Base-by-base conservation (phyloP, 2,113 vertebrate species). In the Regulus satrapa region DNA sequence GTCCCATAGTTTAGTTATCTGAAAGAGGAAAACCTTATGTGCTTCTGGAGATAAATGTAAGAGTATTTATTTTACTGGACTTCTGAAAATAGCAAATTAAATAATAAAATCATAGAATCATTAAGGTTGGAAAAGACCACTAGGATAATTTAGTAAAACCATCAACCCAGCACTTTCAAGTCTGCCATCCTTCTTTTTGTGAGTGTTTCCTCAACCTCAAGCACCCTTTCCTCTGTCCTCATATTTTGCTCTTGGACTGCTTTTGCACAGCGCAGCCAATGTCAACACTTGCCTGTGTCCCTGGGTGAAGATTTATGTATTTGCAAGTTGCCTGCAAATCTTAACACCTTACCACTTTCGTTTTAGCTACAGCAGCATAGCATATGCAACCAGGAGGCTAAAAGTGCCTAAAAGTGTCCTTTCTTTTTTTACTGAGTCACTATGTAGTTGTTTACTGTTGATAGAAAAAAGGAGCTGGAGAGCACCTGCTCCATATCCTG, bases 41-140 rank as follows among this genome's bases (percentile, higher is more conserved):
- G 1, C 26, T 82, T 76, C 71, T 76, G 62, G 79, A 49, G 40
- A 61, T 55, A 84, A 87, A 81, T 66, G 41, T 6, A 15, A 80
- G 45, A 68, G 41, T 19, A 41, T 52, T 85, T 86, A 2, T 89
- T 91, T 71, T 32, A 48, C 16, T 19, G 18, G 38, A 74, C 26
- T 77, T 87, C 23, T 18, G 46, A 89, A 87, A 87, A 81, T 63
- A 81, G 28, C 21, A 55, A 61, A 67, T 38, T 54, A 83, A 84
- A 66, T 55, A 2, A 61, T 10, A 48, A 12, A 82, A 72, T 62
- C 32, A 31, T 71, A 38, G 17, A 75, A 41, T 24, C 15, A 13
- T 55, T 17, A 48, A 62, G 26, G 10, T 7, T 83, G 31, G 48
- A 68, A 69, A 76, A 55, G 21, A 76, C 15, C 8, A 14, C 71